These are phyloP conservation scores for Azorinus chamasolen DNA, from an alignment of 2,888 invertebrate species.

Conservation along the genomic window DNA sequence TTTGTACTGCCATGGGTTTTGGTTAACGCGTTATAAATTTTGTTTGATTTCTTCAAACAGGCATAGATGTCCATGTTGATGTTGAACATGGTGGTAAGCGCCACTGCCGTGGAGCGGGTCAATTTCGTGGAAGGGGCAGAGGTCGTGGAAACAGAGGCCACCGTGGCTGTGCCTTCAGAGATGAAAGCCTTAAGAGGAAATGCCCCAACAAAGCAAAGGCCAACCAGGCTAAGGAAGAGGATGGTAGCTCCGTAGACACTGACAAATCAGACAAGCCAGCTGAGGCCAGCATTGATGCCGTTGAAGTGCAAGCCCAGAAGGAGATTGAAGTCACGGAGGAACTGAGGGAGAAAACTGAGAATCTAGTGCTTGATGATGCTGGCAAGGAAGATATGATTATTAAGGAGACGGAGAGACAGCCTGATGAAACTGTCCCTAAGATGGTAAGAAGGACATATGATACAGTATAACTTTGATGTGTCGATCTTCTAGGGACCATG, in stretches of 20 bases:
- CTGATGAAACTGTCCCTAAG: slow-evolving; percentile 18
- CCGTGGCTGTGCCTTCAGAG: neutral
- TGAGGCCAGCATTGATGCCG: neutral
- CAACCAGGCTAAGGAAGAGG: neutral
- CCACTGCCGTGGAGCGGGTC: slow-evolving; percentile 21
- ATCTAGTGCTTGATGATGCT: slow-evolving; percentile 25
- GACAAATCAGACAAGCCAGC: neutral
- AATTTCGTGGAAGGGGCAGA: slow-evolving; percentile 31
- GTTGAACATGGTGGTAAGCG: slow-evolving; percentile 71
- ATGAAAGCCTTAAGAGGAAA: slow-evolving; percentile 25
- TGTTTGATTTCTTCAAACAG: slow-evolving; percentile 64
- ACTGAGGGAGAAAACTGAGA: slow-evolving; percentile 28
- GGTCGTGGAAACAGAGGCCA: slow-evolving; percentile 8
- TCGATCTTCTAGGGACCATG: no score
- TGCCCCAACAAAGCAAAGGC: slow-evolving; percentile 5
- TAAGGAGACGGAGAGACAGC: slow-evolving; percentile 26
- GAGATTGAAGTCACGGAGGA: slow-evolving; percentile 3
- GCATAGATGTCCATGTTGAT: slow-evolving; percentile 87
- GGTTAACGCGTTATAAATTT: no score
- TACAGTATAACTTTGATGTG: no score
- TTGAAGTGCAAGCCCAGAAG: neutral
- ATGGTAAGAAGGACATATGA: no score
- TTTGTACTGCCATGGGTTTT: no score
- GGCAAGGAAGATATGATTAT: slow-evolving; percentile 6
- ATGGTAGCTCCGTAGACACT: neutral